Base-by-base conservation (phyloP, 1,140 invertebrate genomes). In the Diuraphis noxia region DNA sequence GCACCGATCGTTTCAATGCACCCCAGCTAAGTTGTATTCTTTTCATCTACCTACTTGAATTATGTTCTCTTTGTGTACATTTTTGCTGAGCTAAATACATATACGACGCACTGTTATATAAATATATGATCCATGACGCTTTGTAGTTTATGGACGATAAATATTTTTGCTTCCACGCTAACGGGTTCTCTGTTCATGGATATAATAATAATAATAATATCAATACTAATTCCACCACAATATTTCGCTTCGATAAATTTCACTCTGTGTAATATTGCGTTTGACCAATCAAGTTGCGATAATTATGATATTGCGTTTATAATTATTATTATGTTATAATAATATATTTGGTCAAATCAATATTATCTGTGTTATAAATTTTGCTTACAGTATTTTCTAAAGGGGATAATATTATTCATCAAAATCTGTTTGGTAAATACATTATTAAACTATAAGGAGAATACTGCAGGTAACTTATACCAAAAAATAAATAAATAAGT, bases 111-210 rank as follows among this genome's bases (percentile, higher is more conserved):
- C 72, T 30, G 79, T 81, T 81, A 40, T 40, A 40, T 46, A 46
- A n/a, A n/a, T n/a, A n/a, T n/a, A n/a, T n/a, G n/a, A 81, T 36
- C 77, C 36, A 81, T 9, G 8, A 40, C 1, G 81, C 19, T 84
- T 84, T 84, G 81, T 84, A 84, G 30, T 84, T 84, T 13, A 84
- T n/a, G 38, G 25, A n/a, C 40, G 82, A 46, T 85, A 46, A 86
- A 86, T 46, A 86, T 49, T 86, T 84, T 86, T 49, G 49, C 19
- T 86, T 86, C 43, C 84, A 34, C n/a, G 23, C 43, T 49, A 46
- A 49, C 43, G 43, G 30, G n/a, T 46, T 85, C 30, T 17, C 82
- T 85, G 82, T 85, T 85, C 23, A 41, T 84, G 40, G 17, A 46
- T n/a, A n/a, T n/a, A 46, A 41, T 82, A 82, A 82, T 82, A 82